phyloP scores from a whole-genome alignment of 2,888 invertebrate genomes.

The Pristionchus entomophagus region DNA sequence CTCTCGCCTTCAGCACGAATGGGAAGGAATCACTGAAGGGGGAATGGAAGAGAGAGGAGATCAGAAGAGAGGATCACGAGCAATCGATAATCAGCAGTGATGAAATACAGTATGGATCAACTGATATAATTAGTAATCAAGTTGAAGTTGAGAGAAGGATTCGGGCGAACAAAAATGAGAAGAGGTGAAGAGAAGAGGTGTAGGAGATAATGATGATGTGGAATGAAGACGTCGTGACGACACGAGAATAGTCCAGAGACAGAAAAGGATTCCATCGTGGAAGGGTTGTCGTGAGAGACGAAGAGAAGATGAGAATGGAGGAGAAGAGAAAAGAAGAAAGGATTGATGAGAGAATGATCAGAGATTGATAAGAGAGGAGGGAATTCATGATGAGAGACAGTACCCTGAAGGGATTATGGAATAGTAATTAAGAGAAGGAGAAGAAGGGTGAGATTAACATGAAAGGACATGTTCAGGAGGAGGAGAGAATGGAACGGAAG shows the following conservation, averaged over 20 bases:
- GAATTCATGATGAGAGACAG: not conserved
- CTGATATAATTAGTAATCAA: not conserved
- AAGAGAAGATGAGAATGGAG: not conserved
- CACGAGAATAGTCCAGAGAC: too few species aligned
- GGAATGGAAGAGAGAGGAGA: not conserved
- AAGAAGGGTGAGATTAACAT: not conserved
- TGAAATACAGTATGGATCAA: too few species aligned
- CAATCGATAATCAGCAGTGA: too few species aligned
- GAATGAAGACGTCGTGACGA: too few species aligned
- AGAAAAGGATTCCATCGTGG: too few species aligned
- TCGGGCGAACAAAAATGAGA: too few species aligned
- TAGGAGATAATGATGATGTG: too few species aligned
- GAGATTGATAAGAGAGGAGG: not conserved
- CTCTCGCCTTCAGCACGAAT: not conserved
- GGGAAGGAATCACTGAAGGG: conserved; percentile 22
- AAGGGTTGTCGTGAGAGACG: not conserved
- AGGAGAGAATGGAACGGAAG: not conserved
- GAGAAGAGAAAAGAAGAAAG: not conserved
- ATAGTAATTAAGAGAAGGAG: too few species aligned
- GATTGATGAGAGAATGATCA: not conserved
- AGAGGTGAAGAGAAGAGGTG: too few species aligned
- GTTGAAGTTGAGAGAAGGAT: too few species aligned
- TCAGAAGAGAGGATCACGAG: too few species aligned
- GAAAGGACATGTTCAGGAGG: not conserved
- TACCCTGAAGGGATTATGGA: too few species aligned